phyloP scores from a whole-genome alignment of 1,140 invertebrate species.

The Trichonephila clavata region DNA sequence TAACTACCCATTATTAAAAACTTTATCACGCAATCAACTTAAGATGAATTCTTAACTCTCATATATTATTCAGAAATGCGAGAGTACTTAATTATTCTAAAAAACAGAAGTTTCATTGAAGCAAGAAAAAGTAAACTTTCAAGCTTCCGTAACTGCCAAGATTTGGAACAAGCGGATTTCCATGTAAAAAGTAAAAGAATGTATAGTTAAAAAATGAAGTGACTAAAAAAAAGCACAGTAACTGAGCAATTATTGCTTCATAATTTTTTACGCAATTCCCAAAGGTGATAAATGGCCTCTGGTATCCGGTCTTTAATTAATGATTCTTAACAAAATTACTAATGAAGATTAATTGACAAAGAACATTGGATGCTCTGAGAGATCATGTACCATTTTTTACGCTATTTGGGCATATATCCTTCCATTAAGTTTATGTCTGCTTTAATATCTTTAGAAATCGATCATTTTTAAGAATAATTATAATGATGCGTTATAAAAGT shows the following conservation, averaged over 20 bases:
- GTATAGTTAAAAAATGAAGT: not conserved
- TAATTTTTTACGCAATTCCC: not conserved
- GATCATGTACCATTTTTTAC: not conserved
- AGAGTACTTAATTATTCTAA: too few species aligned
- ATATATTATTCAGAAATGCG: too few species aligned
- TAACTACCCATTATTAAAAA: too few species aligned
- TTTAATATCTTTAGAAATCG: too few species aligned
- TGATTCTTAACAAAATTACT: slow-evolving; percentile 61
- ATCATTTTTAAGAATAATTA: too few species aligned
- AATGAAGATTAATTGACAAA: slow-evolving; percentile 45
- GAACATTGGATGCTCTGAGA: not conserved
- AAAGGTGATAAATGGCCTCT: slow-evolving; percentile 40
- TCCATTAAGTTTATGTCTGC: too few species aligned
- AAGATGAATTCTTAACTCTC: too few species aligned
- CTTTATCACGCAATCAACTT: too few species aligned
- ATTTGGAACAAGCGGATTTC: not conserved
- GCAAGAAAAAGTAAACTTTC: too few species aligned
- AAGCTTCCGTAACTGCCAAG: not conserved
- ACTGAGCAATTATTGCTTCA: slow-evolving; percentile 34
- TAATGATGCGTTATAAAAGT: too few species aligned
- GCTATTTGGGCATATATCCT: not conserved
- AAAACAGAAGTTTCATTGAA: too few species aligned
- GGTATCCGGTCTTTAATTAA: slow-evolving; percentile 57
- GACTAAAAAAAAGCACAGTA: not conserved
- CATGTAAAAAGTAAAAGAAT: not conserved